Base-by-base conservation (phyloP, 2,113 vertebrate species). In the Lophius piscatorius region DNA sequence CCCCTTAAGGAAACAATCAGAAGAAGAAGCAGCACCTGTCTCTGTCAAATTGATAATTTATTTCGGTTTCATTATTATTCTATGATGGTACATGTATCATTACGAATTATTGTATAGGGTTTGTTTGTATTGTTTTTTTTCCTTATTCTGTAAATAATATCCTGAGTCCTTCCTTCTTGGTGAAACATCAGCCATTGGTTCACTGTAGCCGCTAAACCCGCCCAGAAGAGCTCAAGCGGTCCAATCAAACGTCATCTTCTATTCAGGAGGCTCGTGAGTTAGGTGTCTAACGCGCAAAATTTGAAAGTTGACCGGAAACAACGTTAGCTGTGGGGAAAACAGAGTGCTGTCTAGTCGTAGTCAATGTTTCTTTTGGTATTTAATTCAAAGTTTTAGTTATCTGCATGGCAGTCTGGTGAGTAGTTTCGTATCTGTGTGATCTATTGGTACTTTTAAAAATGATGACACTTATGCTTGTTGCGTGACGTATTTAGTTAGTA, bases 251-350 rank as follows among this genome's bases (percentile, higher is more conserved):
- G 3, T 10, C 18, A 1, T 0, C 6, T 5, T 48, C 31, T n/a
- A 49, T 51, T 73, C 66, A 46, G 0, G 5, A 21, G 1, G 20
- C 55, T 34, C 33, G 10, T 1, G 24, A 38, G 21, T 14, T 63
- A 40, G 73, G 76, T 56, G 55, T 70, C 6, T 24, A 85, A 77
- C 78, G 90, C 90, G 91, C 90, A 85, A 89, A 84, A 74, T 91
- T 92, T 89, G 86, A 92, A 91, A 86, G 84, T 87, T 55, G 1
- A 69, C 87, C 81, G 88, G 91, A 91, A 90, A 47, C 41, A 57
- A 39, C 29, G 51, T 36, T 18, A 54, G 14, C 5, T 2, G 17
- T 40, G 34, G 63, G 18, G 50, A 40, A 22, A 82, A 70, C 22
- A 50, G 67, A 49, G 39, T 20, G 12, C 2, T 13, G 8, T n/a